Conservation (phyloP, 2,797 vertebrate genomes). For the Catharus ustulatus region DNA sequence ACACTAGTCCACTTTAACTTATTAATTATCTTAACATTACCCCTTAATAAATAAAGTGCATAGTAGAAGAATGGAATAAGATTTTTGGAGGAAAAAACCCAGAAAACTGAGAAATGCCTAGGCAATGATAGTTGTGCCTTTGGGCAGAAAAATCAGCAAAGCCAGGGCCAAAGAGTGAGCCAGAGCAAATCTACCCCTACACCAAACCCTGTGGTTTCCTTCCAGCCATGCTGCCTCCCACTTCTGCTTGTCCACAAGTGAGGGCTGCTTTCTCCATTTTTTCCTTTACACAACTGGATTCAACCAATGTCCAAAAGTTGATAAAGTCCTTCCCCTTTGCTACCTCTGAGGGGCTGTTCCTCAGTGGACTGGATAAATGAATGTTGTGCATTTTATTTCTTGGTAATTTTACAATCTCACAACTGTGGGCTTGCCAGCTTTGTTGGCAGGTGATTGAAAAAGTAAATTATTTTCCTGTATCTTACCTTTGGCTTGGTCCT, state of each 20-base stretch:
- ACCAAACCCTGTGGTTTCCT: neutral
- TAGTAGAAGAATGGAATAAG: neutral
- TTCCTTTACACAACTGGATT: neutral
- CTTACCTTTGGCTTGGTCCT: neutral
- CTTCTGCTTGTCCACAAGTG: neutral
- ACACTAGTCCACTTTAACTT: neutral
- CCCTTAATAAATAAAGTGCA: neutral
- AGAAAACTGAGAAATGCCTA: neutral
- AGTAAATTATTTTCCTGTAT: neutral
- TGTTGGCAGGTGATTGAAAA: neutral
- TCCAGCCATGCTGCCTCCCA: neutral
- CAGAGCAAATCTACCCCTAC: neutral
- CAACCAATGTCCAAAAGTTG: accelerated
- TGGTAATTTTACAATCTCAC: neutral
- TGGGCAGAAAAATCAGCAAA: neutral
- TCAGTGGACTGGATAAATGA: neutral
- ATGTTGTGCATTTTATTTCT: neutral
- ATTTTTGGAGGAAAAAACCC: neutral
- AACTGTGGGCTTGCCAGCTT: neutral
- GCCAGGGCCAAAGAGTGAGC: neutral
- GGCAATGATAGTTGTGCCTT: neutral
- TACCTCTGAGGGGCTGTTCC: neutral
- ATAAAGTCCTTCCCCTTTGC: neutral
- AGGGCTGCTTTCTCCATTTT: neutral
- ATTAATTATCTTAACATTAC: neutral